Conservation (phyloP, 2,113 vertebrate genomes). For the Pandion haliaetus region DNA sequence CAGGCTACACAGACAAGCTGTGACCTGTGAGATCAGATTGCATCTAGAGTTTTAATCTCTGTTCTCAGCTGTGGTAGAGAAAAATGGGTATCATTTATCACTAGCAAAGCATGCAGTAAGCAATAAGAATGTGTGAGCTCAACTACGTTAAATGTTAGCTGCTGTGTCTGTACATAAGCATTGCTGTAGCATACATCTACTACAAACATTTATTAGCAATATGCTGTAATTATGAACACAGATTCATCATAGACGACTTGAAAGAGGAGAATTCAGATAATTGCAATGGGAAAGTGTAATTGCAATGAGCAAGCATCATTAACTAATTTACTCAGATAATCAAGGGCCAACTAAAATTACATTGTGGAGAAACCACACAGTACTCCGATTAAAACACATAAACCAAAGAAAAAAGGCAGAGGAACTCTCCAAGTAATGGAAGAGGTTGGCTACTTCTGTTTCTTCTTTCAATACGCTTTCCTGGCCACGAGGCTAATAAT, state of each 20-base stretch:
- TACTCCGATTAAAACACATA: neutral
- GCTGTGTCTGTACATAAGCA: neutral
- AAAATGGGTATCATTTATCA: constrained; percentile 40
- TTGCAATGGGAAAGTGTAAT: neutral
- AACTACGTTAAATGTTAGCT: neutral
- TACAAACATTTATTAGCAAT: neutral
- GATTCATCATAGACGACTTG: neutral
- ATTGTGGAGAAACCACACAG: neutral
- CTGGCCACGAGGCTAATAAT: neutral
- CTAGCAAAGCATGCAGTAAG: neutral
- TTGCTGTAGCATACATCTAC: neutral
- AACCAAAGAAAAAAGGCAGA: neutral
- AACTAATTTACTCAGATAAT: neutral
- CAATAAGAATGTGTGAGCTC: neutral
- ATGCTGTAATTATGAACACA: neutral
- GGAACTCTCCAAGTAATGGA: neutral
- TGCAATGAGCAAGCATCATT: neutral
- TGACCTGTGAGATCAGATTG: constrained; percentile 40
- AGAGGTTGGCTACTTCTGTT: neutral
- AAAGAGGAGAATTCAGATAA: neutral
- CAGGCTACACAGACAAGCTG: neutral
- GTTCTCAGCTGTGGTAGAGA: neutral
- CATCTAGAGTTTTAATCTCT: constrained; percentile 24
- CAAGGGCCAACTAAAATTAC: neutral
- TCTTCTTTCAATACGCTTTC: neutral